phyloP scores from a whole-genome alignment of 2,113 vertebrate species.

The Pantherophis guttatus region DNA sequence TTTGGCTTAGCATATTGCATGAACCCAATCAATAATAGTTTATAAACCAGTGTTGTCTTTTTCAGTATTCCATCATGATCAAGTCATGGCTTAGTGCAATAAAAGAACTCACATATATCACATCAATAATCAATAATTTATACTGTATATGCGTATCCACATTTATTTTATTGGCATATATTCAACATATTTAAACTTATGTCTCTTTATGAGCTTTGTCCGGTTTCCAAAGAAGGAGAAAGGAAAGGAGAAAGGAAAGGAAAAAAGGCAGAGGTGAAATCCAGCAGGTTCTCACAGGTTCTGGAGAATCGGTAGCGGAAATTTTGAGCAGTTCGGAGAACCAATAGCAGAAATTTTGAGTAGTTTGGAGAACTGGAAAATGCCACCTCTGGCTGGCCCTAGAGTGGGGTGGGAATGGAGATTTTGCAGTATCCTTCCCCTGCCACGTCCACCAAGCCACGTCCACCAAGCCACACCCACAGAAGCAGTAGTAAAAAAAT shows the following conservation, averaged over 20 bases:
- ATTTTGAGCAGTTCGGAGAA: too few relatives aligned
- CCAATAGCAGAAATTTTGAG: too few relatives aligned
- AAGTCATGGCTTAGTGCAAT: background rate
- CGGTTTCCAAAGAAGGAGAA: background rate
- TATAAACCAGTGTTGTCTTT: background rate
- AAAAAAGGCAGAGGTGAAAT: background rate
- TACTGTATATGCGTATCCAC: background rate
- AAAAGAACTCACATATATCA: background rate
- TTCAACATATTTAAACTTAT: constrained; percentile 15
- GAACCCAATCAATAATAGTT: background rate
- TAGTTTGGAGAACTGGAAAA: too few relatives aligned
- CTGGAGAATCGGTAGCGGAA: too few relatives aligned
- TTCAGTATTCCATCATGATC: background rate
- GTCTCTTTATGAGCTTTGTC: background rate
- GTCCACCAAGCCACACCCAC: too few relatives aligned
- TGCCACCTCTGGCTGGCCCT: too few relatives aligned
- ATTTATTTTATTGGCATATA: background rate
- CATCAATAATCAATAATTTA: background rate
- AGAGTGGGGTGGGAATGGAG: too few relatives aligned
- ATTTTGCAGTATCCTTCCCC: too few relatives aligned
- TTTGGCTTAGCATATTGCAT: background rate
- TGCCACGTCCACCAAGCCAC: too few relatives aligned
- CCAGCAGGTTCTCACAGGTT: too few relatives aligned
- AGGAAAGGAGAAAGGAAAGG: background rate
- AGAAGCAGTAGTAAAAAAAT: too few relatives aligned